Base-by-base conservation (phyloP, 2,113 vertebrate species). In the Brienomyrus brachyistius region DNA sequence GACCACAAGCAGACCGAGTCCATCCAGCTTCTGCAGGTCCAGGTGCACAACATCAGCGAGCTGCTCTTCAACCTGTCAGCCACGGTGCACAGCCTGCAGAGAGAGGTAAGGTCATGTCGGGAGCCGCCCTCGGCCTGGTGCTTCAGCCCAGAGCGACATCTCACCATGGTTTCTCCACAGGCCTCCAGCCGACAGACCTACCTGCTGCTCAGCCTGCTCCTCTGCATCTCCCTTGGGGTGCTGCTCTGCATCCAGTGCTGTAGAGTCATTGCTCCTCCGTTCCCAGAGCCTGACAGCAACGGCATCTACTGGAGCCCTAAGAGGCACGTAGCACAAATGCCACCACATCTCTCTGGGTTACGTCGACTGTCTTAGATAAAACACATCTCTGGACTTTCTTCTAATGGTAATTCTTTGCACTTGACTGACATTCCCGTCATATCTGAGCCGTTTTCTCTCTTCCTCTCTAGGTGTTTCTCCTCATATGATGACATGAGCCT, bases 401-500 rank as follows among this genome's bases (percentile, higher is more conserved):
- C 10, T 31, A 27, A 70, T 13, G 27, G 62, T 31, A n/a, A 77
- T 15, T 77, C 13, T 40, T 4, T 35, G 35, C 17, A 77, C 31
- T 17, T 77, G 27, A 40, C 70, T 1, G 15, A 40, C 31, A 13
- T 40, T 15, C 70, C 31, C 1, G 5, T 31, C 13, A 77, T 77
- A 40, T 6, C 35, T 15, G 35, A 43, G 35, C 35, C 5, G 13
- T 43, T 80, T 40, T 40, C 13, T 11, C 4, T 43, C 43, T 84
- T 35, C 19, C 89, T 92, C 48, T 51, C 77, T 91, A 99, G 98
- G 87, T 99, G 98, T 95, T 98, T 99, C 92, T 99, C 98, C 45
- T 99, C 98, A 43, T 99, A 99, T 77, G 98, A 99, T 90, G 98
- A 99, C 91, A 97, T 97, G 97, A 99, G 97, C 95, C 95, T 99